phyloP scores from a whole-genome alignment of 2,797 vertebrate species.

The Mionectes olivaceus region DNA sequence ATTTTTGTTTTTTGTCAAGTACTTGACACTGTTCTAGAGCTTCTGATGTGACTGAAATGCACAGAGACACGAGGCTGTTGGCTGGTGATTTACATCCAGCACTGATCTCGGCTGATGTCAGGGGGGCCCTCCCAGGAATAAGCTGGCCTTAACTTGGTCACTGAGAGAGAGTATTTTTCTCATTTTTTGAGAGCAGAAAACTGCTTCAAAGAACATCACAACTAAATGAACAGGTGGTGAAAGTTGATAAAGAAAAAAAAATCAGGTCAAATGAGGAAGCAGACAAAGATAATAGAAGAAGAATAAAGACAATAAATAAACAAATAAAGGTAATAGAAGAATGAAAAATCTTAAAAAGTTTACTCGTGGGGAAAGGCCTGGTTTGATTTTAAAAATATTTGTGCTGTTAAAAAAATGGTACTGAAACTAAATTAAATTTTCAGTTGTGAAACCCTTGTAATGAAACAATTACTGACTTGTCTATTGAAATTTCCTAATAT shows the following conservation, averaged over 20 bases:
- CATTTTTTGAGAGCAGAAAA: background rate
- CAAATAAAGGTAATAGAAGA: background rate
- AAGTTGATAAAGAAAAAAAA: background rate
- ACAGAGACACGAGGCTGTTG: background rate
- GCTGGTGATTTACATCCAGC: background rate
- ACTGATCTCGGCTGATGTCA: background rate
- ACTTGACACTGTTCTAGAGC: background rate
- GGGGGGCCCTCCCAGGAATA: background rate
- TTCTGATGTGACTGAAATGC: background rate
- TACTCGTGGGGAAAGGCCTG: background rate
- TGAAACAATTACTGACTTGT: background rate
- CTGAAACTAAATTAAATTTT: background rate
- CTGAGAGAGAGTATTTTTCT: background rate
- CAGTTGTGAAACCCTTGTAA: background rate
- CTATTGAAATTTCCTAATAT: background rate
- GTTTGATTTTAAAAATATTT: background rate
- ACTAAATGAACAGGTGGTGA: background rate
- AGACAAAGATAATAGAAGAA: background rate
- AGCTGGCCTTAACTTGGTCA: background rate
- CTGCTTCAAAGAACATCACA: background rate
- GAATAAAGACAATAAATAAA: background rate
- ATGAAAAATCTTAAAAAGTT: background rate
- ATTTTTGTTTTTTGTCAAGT: background rate
- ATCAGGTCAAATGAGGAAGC: background rate
- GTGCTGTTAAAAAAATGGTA: background rate